Percentiles rank a stretch among this genome's conserved stretches.
phyloP scores from a whole-genome alignment of 2,888 invertebrate species.

The Drosophila longiperda region DNA sequence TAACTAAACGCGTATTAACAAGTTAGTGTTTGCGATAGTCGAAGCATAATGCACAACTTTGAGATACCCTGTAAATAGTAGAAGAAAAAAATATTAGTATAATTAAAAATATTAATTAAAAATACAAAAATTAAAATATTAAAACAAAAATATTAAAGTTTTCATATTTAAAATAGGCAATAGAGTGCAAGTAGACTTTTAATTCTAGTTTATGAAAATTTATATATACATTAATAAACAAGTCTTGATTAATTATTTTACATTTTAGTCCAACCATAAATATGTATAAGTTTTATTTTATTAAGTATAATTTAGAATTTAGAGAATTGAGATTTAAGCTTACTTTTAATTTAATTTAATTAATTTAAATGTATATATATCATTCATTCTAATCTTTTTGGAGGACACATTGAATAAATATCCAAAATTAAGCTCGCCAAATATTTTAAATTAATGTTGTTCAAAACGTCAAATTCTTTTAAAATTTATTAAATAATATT shows the following conservation, averaged over 20 bases:
- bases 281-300: not conserved
- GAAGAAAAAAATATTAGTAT: not conserved
- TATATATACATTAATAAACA: not conserved
- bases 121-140: too few relatives aligned
- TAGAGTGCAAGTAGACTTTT: not conserved
- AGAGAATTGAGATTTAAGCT: not conserved
- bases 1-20: slow-evolving; percentile 71
- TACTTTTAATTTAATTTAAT: too few relatives aligned
- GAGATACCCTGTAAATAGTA: slow-evolving; percentile 8
- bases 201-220: too few relatives aligned
- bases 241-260: not conserved
- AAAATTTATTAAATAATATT: too few relatives aligned
- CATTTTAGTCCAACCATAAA: not conserved
- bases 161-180: not conserved
- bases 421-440: too few relatives aligned
- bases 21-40: not conserved
- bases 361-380: too few relatives aligned
- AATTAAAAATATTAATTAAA: too few relatives aligned
- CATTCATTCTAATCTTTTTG: too few relatives aligned
- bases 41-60: not conserved
- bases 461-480: too few relatives aligned
- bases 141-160: not conserved
- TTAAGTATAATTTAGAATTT: not conserved
- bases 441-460: too few relatives aligned
- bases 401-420: too few relatives aligned